phyloP scores from a whole-genome alignment of 1,140 invertebrate species.

The Phocides pigmalion region DNA sequence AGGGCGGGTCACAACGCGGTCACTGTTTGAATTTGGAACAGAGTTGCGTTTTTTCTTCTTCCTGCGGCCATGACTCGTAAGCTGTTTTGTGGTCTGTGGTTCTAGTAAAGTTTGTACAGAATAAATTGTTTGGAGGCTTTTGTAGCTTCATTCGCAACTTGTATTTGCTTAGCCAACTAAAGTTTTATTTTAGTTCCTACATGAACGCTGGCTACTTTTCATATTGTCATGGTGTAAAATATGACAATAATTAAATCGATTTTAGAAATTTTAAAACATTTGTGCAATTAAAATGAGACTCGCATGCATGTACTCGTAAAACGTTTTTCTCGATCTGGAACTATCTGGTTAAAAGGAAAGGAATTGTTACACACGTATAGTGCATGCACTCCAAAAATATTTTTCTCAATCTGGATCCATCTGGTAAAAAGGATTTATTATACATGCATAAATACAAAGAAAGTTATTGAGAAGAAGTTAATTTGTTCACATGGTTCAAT shows the following conservation, averaged over 20 bases:
- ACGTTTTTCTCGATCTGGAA: too few relatives aligned
- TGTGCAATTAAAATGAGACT: too few relatives aligned
- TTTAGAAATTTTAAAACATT: too few relatives aligned
- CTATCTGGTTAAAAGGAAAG: too few relatives aligned
- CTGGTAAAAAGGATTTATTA: too few relatives aligned
- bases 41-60: constrained; percentile 26
- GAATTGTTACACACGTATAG: too few relatives aligned
- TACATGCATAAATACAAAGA: background rate
- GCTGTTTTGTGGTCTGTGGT: constrained; percentile 30
- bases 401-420: too few relatives aligned
- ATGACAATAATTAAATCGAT: too few relatives aligned
- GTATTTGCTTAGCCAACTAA: constrained; percentile 3
- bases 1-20: constrained; percentile 37
- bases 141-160: constrained; percentile 27
- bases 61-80: constrained; percentile 20
- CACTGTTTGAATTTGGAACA: constrained; percentile 30
- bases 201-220: background rate
- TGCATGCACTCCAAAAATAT: too few relatives aligned
- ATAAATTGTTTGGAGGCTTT: constrained; percentile 24
- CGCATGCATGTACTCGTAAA: too few relatives aligned
- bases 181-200: background rate
- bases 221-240: background rate
- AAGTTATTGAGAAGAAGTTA: background rate
- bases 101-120: constrained; percentile 28
- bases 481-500: background rate